Evolutionary conservation across 2,113 vertebrate genomes (phyloP).

Genomic region (Mustelus asterias): DNA sequence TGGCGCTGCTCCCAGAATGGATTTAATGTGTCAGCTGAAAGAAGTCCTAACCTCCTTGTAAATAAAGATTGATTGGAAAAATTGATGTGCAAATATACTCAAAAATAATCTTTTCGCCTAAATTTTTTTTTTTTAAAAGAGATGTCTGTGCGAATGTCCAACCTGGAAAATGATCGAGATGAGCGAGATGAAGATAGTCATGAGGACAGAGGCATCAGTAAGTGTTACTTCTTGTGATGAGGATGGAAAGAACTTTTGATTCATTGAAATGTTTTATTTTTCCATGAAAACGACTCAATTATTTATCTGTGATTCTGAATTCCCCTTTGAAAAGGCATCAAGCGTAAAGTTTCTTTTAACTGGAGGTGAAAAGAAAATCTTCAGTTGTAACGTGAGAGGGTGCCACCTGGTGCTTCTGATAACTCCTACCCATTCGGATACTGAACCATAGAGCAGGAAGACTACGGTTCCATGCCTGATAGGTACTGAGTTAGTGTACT

Average conservation of each 20-base stretch:
- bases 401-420: background rate
- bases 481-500: background rate
- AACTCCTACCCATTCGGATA: background rate
- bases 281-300: background rate
- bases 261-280: background rate
- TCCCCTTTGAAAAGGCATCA: background rate
- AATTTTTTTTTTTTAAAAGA: conserved; percentile 58
- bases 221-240: conserved; percentile 47
- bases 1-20: background rate
- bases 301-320: background rate
- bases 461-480: background rate
- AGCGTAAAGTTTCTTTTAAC: background rate
- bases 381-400: background rate
- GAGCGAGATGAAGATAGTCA: conserved; percentile 94
- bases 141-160: conserved; percentile 98
- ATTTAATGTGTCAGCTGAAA: background rate
- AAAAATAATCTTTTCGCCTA: background rate
- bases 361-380: background rate
- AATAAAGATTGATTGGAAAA: background rate
- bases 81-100: background rate
- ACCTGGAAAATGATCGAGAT: conserved; percentile 91
- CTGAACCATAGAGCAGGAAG: background rate
- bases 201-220: conserved; percentile 95
- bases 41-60: background rate
- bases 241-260: background rate